A percentile compares a stretch with the other conserved stretches of the same genome.
Conservation (phyloP, 2,113 vertebrate genomes). For the Acanthisitta chloris region DNA sequence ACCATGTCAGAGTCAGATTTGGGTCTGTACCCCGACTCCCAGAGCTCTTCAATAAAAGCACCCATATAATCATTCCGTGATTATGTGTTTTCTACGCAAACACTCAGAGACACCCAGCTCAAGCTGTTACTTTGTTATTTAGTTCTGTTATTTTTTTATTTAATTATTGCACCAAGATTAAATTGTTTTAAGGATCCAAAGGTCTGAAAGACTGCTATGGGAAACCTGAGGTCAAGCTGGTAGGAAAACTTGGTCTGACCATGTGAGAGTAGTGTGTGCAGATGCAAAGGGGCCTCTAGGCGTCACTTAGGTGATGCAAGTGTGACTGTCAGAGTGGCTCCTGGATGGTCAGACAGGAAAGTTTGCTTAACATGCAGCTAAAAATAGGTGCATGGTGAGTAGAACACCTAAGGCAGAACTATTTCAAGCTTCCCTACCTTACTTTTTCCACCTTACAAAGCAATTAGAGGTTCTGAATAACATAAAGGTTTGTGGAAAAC, state of each 20-base stretch:
- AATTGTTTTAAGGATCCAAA: not conserved
- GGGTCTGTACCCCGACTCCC: too few species aligned
- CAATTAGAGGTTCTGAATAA: not conserved
- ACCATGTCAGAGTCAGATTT: too few species aligned
- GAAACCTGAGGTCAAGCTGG: not conserved
- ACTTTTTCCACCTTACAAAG: not conserved
- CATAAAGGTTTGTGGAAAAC: not conserved
- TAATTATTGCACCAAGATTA: not conserved
- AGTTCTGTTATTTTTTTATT: not conserved
- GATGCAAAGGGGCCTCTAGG: not conserved
- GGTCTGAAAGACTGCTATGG: not conserved
- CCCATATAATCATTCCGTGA: too few species aligned
- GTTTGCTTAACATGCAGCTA: not conserved
- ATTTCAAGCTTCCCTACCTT: not conserved
- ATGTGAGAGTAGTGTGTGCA: rapidly evolving
- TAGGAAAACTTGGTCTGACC: not conserved
- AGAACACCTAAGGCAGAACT: not conserved
- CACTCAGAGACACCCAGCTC: not conserved
- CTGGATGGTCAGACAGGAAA: not conserved
- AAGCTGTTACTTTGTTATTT: not conserved
- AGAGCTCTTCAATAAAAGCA: too few species aligned
- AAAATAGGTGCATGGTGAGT: not conserved
- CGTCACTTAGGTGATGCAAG: not conserved
- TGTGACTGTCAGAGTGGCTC: not conserved
- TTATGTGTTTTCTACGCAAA: too few species aligned